phyloP scores from a whole-genome alignment of 1,140 invertebrate species.

The Micrasema minimum region DNA sequence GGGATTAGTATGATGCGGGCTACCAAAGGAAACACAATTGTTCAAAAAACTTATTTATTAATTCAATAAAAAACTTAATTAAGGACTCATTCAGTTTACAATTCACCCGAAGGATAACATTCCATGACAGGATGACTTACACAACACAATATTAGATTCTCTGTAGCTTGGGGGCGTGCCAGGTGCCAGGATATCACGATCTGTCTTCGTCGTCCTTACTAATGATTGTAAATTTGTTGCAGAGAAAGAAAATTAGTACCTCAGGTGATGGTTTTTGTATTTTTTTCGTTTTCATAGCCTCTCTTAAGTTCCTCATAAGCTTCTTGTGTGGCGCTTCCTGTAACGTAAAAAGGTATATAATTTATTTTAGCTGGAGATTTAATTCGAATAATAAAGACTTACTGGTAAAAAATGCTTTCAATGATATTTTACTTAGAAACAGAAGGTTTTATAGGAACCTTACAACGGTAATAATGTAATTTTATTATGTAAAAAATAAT shows the following conservation, averaged over 20 bases:
- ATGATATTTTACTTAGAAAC: no score
- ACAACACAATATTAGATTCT: neutral
- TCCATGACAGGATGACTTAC: conserved; percentile 19
- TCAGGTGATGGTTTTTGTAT: conserved; percentile 61
- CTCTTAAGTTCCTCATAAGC: conserved; percentile 62
- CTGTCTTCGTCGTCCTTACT: conserved; percentile 54
- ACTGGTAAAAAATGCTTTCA: no score
- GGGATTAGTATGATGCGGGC: conserved; percentile 10
- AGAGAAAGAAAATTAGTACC: conserved; percentile 66
- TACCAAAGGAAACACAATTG: conserved; percentile 27
- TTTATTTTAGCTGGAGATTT: no score
- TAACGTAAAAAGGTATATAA: conserved; percentile 27
- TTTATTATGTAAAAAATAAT: no score
- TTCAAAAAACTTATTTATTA: conserved; percentile 33
- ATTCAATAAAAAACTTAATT: conserved; percentile 32
- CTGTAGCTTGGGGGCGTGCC: neutral
- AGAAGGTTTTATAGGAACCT: no score
- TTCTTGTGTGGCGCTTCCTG: conserved; percentile 65
- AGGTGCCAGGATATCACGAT: conserved; percentile 29
- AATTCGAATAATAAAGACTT: no score
- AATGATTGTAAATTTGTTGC: conserved; percentile 65
- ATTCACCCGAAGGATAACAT: conserved; percentile 16
- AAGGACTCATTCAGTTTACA: conserved; percentile 24
- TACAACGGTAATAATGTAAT: no score
- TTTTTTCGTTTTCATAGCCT: conserved; percentile 62